Conservation (phyloP, 2,797 vertebrate species). For the Darevskia nairensis region DNA sequence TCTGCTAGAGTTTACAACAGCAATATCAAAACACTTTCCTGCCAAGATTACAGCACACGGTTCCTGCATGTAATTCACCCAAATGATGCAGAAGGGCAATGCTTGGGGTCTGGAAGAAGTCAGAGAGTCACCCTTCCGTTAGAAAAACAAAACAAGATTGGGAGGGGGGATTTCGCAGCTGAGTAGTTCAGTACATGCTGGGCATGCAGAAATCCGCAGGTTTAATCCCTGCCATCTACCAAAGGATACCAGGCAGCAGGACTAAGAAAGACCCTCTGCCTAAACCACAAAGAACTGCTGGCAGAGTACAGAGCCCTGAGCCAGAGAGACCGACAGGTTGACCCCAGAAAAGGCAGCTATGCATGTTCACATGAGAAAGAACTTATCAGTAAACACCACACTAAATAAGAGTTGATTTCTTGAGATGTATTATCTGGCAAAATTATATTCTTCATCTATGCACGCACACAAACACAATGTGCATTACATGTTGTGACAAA, state of each 20-base stretch:
- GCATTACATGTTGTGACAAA: too few species aligned
- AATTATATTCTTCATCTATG: not conserved
- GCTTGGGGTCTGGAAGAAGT: slow-evolving; percentile 38
- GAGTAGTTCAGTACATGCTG: not conserved
- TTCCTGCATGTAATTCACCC: slow-evolving; percentile 44
- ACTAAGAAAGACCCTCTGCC: not conserved
- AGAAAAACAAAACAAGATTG: slow-evolving; percentile 33
- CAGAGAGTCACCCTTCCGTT: slow-evolving; percentile 39
- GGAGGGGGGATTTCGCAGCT: not conserved
- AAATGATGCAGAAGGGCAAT: slow-evolving; percentile 41
- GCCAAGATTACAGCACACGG: slow-evolving; percentile 32
- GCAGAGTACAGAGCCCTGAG: not conserved
- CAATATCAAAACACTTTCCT: not conserved
- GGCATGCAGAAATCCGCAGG: not conserved
- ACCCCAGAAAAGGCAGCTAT: not conserved
- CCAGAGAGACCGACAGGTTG: not conserved
- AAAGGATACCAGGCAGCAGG: not conserved
- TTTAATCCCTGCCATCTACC: not conserved
- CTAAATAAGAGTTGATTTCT: not conserved
- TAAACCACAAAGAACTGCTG: not conserved
- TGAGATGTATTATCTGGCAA: not conserved
- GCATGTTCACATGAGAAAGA: not conserved
- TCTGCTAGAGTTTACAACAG: slow-evolving; percentile 13
- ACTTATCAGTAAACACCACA: not conserved
- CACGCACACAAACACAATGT: too few species aligned